These are phyloP conservation scores for Agrotis puta DNA, from an alignment of 2,888 invertebrate genomes.

Conservation along the genomic window DNA sequence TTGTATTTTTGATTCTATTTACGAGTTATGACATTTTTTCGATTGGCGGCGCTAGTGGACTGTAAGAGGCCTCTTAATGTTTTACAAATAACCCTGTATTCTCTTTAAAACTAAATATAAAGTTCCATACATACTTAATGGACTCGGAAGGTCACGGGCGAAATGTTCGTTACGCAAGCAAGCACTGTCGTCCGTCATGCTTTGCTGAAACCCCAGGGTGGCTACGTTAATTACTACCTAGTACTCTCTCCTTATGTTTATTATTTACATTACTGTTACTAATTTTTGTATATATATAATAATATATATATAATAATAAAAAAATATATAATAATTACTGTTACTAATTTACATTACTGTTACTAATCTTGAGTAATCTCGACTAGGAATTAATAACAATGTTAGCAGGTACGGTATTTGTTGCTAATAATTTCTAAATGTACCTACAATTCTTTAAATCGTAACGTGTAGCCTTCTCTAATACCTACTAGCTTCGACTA, in stretches of 20 bases:
- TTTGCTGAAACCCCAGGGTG: conserved; percentile 64
- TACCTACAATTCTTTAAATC: not conserved
- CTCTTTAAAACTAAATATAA: conserved; percentile 4
- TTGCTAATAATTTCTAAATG: conserved; percentile 15
- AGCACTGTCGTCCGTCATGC: conserved; percentile 83
- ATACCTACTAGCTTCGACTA: not conserved
- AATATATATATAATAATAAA: too few species aligned
- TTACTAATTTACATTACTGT: conserved; percentile 18
- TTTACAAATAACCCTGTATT: not conserved
- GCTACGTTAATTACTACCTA: conserved; percentile 49
- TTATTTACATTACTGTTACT: conserved; percentile 1
- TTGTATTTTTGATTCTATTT: too few species aligned
- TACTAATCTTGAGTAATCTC: conserved; percentile 24
- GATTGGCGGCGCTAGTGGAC: too few species aligned
- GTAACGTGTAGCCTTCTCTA: not conserved
- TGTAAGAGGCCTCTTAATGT: too few species aligned
- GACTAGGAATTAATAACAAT: conserved; percentile 11
- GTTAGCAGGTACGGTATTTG: conserved; percentile 3
- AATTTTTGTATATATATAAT: too few species aligned
- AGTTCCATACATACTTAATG: not conserved
- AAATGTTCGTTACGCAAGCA: conserved; percentile 77
- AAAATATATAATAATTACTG: too few species aligned
- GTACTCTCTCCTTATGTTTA: conserved; percentile 26
- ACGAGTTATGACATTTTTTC: too few species aligned
- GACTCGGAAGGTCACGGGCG: conserved; percentile 77